phyloP scores from a whole-genome alignment of 2,797 vertebrate genomes.

The Acestrorhynchus altus region DNA sequence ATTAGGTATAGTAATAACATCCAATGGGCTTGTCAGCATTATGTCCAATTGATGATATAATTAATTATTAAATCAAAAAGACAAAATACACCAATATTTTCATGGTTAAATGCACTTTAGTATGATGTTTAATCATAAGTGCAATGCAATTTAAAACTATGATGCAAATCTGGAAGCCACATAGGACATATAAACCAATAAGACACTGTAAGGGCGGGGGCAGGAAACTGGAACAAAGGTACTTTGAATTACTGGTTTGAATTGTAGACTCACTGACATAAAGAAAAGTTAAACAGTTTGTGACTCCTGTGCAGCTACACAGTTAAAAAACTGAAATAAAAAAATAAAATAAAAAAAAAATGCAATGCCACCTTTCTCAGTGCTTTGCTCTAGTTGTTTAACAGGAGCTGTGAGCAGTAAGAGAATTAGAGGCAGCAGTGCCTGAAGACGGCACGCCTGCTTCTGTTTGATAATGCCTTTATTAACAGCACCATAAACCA shows the following conservation, averaged over 20 bases:
- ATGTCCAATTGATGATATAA: too few species aligned
- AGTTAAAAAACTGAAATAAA: too few species aligned
- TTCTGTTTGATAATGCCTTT: constrained; percentile 67
- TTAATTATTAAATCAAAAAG: too few species aligned
- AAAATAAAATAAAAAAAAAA: neutral
- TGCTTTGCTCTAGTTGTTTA: constrained; percentile 55
- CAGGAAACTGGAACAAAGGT: neutral
- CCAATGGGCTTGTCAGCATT: too few species aligned
- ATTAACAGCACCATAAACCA: constrained; percentile 67
- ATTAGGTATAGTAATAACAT: too few species aligned
- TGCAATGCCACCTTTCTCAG: neutral
- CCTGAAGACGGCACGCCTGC: constrained; percentile 61
- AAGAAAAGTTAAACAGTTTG: neutral
- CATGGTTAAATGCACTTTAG: too few species aligned
- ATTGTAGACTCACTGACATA: neutral
- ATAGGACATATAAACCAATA: neutral
- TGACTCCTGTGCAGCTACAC: neutral
- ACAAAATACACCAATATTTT: too few species aligned
- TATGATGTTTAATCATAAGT: too few species aligned
- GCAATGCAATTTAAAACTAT: neutral
- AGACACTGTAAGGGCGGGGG: neutral
- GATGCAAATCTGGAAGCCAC: neutral
- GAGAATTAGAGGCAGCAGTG: constrained; percentile 62
- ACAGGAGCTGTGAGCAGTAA: constrained; percentile 59
- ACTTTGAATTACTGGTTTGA: neutral